A percentile compares a stretch with the other conserved stretches of the same genome.
Evolutionary conservation across 2,797 vertebrate genomes (phyloP).

Genomic region (Erpetoichthys calabaricus): DNA sequence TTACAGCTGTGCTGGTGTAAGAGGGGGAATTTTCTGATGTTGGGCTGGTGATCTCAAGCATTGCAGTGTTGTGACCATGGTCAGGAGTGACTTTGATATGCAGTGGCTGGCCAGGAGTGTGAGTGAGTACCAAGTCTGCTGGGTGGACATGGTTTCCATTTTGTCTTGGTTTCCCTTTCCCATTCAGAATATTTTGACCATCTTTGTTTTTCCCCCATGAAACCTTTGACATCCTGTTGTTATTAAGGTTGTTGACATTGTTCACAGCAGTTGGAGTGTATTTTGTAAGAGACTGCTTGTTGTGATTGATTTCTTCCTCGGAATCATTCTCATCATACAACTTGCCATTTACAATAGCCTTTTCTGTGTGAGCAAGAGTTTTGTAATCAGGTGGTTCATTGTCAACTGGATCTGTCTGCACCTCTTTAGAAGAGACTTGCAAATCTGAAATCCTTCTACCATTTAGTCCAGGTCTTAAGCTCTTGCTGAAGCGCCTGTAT

Average conservation of each 20-base stretch:
- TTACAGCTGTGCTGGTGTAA: slow-evolving; percentile 86
- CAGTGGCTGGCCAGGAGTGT: slow-evolving; percentile 80
- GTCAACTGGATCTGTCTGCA: slow-evolving; percentile 76
- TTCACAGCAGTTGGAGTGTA: slow-evolving; percentile 54
- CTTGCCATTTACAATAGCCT: slow-evolving; percentile 68
- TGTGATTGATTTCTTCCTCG: slow-evolving; percentile 52
- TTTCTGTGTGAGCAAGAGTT: slow-evolving; percentile 59
- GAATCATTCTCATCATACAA: slow-evolving; percentile 61
- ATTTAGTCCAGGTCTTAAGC: slow-evolving; percentile 65
- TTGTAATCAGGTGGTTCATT: slow-evolving; percentile 58
- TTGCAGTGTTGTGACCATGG: slow-evolving; percentile 75
- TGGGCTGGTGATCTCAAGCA: slow-evolving; percentile 82
- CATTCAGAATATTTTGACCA: slow-evolving; percentile 47
- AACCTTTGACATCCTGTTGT: slow-evolving; percentile 63
- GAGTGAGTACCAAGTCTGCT: slow-evolving; percentile 73
- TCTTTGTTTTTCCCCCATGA: slow-evolving; percentile 73
- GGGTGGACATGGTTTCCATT: slow-evolving; percentile 68
- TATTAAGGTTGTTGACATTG: slow-evolving; percentile 52
- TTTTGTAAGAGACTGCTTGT: slow-evolving; percentile 52
- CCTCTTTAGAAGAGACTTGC: slow-evolving; percentile 81
- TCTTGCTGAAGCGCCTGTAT: slow-evolving; percentile 81
- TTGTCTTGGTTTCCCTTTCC: slow-evolving; percentile 61
- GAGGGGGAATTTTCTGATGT: slow-evolving; percentile 68
- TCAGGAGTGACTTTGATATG: slow-evolving; percentile 93
- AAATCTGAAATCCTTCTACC: slow-evolving; percentile 79